phyloP scores from a whole-genome alignment of 2,113 vertebrate species.

The Pica pica region DNA sequence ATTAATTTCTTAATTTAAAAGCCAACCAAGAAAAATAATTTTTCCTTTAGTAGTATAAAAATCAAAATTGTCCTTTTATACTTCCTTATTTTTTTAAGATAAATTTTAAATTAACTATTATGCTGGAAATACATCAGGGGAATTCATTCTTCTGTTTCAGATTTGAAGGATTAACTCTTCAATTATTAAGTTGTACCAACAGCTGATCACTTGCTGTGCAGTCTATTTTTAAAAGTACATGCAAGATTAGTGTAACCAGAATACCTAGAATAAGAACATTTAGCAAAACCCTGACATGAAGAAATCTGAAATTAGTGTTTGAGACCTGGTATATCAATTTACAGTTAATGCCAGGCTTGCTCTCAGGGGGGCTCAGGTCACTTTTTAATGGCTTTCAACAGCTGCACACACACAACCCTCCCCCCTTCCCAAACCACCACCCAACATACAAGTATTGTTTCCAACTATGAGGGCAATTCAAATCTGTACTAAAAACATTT shows the following conservation, averaged over 20 bases:
- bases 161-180: neutral
- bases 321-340: neutral
- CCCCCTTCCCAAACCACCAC: neutral
- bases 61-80: neutral
- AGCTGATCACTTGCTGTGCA: neutral
- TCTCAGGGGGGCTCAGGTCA: neutral
- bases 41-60: neutral
- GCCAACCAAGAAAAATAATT: neutral
- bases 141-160: neutral
- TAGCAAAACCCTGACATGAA: neutral
- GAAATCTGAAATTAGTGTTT: neutral
- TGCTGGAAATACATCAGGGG: neutral
- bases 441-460: neutral
- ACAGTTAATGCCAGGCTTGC: slow-evolving; percentile 1
- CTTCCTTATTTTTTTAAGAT: neutral
- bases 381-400: slow-evolving; percentile 16
- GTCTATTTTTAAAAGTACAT: neutral
- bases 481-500: neutral
- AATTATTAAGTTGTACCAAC: neutral
- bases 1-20: neutral
- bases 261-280: neutral
- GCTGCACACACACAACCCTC: neutral
- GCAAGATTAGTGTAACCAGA: neutral
- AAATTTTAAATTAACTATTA: neutral
- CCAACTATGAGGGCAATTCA: neutral